Percentiles rank a stretch among this genome's conserved stretches.
Conservation (phyloP, 2,113 vertebrate genomes). For the Poeciliopsis prolifica region DNA sequence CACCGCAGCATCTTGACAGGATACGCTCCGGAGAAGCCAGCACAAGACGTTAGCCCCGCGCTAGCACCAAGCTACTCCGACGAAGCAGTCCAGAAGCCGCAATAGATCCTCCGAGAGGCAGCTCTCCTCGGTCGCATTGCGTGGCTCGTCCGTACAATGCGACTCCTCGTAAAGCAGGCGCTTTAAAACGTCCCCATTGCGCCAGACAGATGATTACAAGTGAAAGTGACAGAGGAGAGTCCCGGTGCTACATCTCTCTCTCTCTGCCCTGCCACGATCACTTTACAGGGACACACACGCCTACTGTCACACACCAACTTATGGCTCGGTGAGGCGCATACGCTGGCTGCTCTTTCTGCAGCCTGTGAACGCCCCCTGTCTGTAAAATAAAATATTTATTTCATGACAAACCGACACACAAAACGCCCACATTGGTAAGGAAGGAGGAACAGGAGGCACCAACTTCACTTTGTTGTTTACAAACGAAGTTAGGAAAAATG, state of each 20-base stretch:
- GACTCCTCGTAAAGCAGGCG: not conserved
- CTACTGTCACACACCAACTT: not conserved
- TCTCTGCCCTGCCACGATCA: conserved; percentile 54
- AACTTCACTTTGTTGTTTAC: not conserved
- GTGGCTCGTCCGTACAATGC: conserved; percentile 28
- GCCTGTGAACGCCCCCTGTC: conserved; percentile 61
- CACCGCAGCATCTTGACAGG: conserved; percentile 89
- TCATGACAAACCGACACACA: not conserved
- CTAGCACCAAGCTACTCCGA: conserved; percentile 77
- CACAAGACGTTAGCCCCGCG: conserved; percentile 65
- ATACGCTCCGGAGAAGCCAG: conserved; percentile 49
- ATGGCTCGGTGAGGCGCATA: conserved; percentile 12
- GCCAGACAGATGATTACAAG: conserved; percentile 15
- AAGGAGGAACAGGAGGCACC: not conserved
- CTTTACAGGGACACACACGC: conserved; percentile 5
- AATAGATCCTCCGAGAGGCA: conserved; percentile 47
- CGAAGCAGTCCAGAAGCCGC: conserved; percentile 61
- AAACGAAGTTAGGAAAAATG: not conserved
- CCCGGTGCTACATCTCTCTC: conserved; percentile 57
- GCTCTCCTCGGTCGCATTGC: conserved; percentile 57
- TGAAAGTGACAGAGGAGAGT: conserved; percentile 65
- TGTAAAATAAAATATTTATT: not conserved
- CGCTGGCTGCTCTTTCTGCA: conserved; percentile 23
- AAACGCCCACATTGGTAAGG: not conserved
- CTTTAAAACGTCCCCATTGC: conserved; percentile 29